Conservation (phyloP, 2,113 vertebrate species). For the Xerus inauris region DNA sequence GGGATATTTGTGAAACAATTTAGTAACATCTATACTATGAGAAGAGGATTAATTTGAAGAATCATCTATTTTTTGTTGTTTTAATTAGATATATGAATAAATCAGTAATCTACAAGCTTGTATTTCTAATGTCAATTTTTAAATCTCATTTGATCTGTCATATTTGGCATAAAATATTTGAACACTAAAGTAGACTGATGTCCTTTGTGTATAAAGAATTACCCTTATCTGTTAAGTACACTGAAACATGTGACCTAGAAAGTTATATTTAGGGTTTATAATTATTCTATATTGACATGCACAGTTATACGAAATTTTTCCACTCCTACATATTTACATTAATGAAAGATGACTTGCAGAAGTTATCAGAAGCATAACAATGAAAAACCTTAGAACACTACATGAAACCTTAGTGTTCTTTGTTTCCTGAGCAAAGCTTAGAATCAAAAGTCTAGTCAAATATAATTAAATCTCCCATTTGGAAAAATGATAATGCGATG, state of each 20-base stretch:
- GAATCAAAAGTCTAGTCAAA: neutral
- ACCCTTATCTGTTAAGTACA: neutral
- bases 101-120: too few relatives aligned
- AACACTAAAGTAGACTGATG: neutral
- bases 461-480: neutral
- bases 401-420: neutral
- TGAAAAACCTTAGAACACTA: neutral
- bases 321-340: neutral
- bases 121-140: neutral
- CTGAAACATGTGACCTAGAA: neutral
- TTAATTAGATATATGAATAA: too few relatives aligned
- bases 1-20: too few relatives aligned
- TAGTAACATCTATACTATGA: too few relatives aligned
- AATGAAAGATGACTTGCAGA: neutral
- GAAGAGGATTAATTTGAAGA: too few relatives aligned
- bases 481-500: too few relatives aligned
- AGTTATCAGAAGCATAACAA: neutral
- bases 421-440: neutral
- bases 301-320: neutral
- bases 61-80: too few relatives aligned
- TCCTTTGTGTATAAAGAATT: neutral
- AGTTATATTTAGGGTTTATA: neutral
- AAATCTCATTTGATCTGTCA: neutral
- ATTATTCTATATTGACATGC: neutral
- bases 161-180: neutral